Percentiles rank a stretch among this genome's conserved stretches.
phyloP scores from a whole-genome alignment of 2,888 invertebrate species.

The Vandiemenella viatica region DNA sequence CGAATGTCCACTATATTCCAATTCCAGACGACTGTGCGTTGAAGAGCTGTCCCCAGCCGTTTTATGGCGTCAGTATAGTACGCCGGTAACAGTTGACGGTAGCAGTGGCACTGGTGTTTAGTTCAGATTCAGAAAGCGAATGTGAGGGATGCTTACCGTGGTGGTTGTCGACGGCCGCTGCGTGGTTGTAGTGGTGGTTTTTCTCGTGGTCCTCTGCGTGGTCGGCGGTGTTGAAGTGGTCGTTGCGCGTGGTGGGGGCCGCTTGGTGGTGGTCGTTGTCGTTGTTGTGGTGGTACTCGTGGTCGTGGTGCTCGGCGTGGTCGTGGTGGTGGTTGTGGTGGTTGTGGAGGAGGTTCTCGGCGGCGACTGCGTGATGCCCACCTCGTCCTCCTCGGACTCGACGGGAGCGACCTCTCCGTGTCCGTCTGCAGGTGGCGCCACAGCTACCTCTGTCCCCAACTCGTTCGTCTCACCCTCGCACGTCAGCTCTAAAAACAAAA shows the following conservation, averaged over 20 bases:
- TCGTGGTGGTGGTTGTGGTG: slow-evolving; percentile 4
- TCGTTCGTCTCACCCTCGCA: background rate
- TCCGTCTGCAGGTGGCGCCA: too few species aligned
- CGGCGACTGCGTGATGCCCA: background rate
- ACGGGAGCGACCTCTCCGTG: background rate
- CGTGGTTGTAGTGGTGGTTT: slow-evolving; percentile 25
- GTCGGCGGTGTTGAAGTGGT: slow-evolving; percentile 24
- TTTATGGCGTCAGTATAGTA: too few species aligned
- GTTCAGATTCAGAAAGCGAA: too few species aligned
- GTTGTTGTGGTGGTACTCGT: slow-evolving; percentile 23
- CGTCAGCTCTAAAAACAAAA: slow-evolving; percentile 1
- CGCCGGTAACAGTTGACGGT: slow-evolving; percentile 29
- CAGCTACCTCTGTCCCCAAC: too few species aligned
- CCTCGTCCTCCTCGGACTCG: background rate
- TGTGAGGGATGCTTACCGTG: background rate
- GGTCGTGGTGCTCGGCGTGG: slow-evolving; percentile 19
- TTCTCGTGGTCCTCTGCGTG: slow-evolving; percentile 26
- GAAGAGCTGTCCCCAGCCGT: slow-evolving; percentile 24
- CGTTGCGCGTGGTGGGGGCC: slow-evolving; percentile 23
- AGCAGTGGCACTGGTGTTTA: slow-evolving; percentile 21
- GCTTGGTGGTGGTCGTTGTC: slow-evolving; percentile 20
- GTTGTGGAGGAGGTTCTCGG: slow-evolving; percentile 9
- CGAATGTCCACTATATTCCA: too few species aligned
- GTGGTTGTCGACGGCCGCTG: slow-evolving; percentile 21
- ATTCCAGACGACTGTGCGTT: too few species aligned